A percentile compares a stretch with the other conserved stretches of the same genome.
Conservation (phyloP, 2,113 vertebrate species). For the Chionodraco myersi region DNA sequence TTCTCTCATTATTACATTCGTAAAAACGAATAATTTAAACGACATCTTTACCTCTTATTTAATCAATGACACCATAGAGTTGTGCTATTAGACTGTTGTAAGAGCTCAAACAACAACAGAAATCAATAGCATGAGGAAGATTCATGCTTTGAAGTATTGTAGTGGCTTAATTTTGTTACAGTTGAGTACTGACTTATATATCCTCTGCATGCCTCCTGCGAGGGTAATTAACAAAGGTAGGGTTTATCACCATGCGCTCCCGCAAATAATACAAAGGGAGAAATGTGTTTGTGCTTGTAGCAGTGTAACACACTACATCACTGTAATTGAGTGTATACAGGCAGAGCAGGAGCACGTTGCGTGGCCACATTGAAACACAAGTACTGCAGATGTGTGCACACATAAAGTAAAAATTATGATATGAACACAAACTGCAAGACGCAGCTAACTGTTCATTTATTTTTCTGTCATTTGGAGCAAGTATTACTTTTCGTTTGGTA, state of each 20-base stretch:
- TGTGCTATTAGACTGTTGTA: slow-evolving; percentile 26
- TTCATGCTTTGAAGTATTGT: slow-evolving; percentile 35
- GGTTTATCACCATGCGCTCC: slow-evolving; percentile 56
- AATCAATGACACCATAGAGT: neutral
- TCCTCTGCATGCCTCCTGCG: slow-evolving; percentile 37
- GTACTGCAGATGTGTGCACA: neutral
- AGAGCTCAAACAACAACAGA: slow-evolving; percentile 40
- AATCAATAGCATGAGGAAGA: slow-evolving; percentile 54
- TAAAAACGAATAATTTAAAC: neutral
- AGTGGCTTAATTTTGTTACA: slow-evolving; percentile 59
- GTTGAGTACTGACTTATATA: slow-evolving; percentile 46
- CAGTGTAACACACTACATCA: slow-evolving; percentile 55
- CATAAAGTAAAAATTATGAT: neutral
- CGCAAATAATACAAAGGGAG: slow-evolving; percentile 48
- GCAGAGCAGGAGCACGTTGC: slow-evolving; percentile 3
- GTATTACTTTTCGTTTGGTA: neutral
- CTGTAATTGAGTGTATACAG: slow-evolving; percentile 60
- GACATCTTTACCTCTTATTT: neutral
- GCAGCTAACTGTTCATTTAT: neutral
- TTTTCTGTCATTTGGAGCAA: neutral
- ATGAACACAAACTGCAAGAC: neutral
- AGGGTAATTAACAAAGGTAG: slow-evolving; percentile 57
- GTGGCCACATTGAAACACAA: slow-evolving; percentile 19
- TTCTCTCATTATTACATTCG: neutral
- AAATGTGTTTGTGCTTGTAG: slow-evolving; percentile 46